These are phyloP conservation scores for Strix uralensis DNA, from an alignment of 2,113 vertebrate genomes.

Conservation along the genomic window DNA sequence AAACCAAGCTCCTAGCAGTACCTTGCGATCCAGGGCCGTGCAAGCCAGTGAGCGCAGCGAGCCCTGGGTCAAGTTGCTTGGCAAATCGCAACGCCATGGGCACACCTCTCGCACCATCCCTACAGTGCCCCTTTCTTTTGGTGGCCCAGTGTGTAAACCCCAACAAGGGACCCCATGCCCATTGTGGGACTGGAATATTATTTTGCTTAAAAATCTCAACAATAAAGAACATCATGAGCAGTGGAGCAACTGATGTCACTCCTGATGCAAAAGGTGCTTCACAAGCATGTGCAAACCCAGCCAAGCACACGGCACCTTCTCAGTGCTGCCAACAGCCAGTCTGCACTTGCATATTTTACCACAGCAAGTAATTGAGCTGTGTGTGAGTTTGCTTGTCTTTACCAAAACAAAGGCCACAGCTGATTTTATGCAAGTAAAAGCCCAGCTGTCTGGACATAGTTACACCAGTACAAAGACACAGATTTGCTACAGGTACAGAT, in stretches of 20 bases:
- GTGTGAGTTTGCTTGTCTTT: neutral
- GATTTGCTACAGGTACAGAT: neutral
- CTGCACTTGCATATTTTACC: neutral
- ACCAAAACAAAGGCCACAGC: neutral
- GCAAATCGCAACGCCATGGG: neutral
- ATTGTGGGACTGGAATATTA: accelerated
- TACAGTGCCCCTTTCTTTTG: neutral
- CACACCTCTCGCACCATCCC: neutral
- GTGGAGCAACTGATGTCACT: neutral
- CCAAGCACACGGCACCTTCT: accelerated
- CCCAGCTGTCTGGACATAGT: neutral
- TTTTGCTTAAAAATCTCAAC: neutral
- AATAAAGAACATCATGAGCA: neutral
- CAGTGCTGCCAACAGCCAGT: neutral
- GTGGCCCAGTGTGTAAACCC: neutral
- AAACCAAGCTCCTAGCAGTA: neutral
- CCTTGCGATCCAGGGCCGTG: accelerated
- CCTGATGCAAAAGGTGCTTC: neutral
- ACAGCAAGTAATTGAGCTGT: neutral
- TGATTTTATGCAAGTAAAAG: neutral
- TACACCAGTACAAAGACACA: neutral
- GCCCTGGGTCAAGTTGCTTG: neutral
- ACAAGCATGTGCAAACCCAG: neutral
- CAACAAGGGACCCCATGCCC: neutral
- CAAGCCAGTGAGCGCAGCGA: accelerated